Evolutionary conservation across 1,140 invertebrate genomes (phyloP).

Genomic region (Psilanteris sp.): DNA sequence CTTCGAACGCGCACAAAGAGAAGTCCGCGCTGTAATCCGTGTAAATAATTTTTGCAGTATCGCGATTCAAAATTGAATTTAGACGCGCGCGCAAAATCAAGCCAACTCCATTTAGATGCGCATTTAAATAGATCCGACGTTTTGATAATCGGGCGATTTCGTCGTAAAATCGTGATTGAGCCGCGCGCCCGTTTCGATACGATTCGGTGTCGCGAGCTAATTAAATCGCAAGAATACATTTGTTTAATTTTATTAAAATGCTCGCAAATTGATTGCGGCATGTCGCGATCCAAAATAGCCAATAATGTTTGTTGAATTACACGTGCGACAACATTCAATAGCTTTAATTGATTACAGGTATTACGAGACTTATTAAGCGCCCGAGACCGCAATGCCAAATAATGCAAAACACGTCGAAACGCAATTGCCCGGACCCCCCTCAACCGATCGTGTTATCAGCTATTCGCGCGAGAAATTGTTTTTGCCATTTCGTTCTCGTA

Average conservation of each 20-base stretch:
- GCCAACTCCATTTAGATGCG: too few relatives aligned
- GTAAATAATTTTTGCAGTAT: slow-evolving; percentile 20
- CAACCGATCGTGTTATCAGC: too few relatives aligned
- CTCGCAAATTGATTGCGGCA: too few relatives aligned
- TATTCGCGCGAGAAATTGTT: too few relatives aligned
- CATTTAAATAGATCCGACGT: neutral
- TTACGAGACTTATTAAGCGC: slow-evolving; percentile 22
- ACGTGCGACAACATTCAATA: neutral
- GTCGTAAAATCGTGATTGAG: too few relatives aligned
- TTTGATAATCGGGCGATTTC: slow-evolving; percentile 9
- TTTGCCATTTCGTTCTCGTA: too few relatives aligned
- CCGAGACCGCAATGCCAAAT: slow-evolving; percentile 1
- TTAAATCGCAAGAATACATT: slow-evolving; percentile 23
- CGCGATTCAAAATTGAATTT: slow-evolving; percentile 19
- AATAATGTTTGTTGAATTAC: slow-evolving; percentile 24
- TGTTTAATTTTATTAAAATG: slow-evolving; percentile 11
- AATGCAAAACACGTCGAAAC: slow-evolving; percentile 4
- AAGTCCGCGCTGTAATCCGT: neutral
- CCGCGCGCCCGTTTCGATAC: too few relatives aligned
- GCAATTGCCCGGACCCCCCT: too few relatives aligned
- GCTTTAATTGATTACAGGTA: slow-evolving; percentile 17
- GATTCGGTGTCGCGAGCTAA: too few relatives aligned
- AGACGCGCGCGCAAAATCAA: neutral
- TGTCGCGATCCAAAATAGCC: too few relatives aligned
- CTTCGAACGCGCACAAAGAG: neutral